Evolutionary conservation across 2,113 vertebrate species (phyloP), one percentile per base, ranked within the genome.

Genomic region (Mesembrinibis cayennensis): DNA sequence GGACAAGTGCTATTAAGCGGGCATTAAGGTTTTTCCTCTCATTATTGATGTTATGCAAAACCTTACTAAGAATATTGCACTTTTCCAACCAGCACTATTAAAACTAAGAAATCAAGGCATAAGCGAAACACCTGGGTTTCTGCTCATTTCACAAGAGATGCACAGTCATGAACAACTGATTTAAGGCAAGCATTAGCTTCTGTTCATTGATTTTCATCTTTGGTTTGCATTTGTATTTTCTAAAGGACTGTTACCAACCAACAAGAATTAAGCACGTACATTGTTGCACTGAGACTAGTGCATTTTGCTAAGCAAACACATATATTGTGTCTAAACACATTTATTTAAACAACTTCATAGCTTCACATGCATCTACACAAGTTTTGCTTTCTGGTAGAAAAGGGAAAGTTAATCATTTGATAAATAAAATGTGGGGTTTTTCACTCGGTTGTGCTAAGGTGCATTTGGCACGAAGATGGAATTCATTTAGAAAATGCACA

Each of bases 21-120:
- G 86, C 93, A 79, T 84, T 89, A 94, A 95, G 87, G 93, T 52
- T 95, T 56, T 91, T 71, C 83, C 91, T 94, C 65, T 71, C 16
- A 40, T 86, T 84, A 87, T 65, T 66, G 89, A 92, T 82, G 79
- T 84, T 65, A 66, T 18, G 58, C 82, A 84, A 61, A 94, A 66
- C 45, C 78, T 82, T 30, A 1, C 82, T 22, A 17, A 76, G 92
- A 90, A 90, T 16, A 44, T 10, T 27, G 61, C 83, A 3, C 7
- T 3, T 56, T 49, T 59, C 67, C 79, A 73, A 21, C 36, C 50
- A 50, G 63, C 27, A 1, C 55, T 32, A 49, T 26, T 53, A 73
- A 27, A 77, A 34, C 61, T 26, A 32, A 17, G 7, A 53, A 82
- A 44, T 14, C 45, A 11, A n/a, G 58, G 82, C 44, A 4, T 2